Evolutionary conservation across 2,797 vertebrate genomes (phyloP).

Genomic region (Knipowitschia caucasica): DNA sequence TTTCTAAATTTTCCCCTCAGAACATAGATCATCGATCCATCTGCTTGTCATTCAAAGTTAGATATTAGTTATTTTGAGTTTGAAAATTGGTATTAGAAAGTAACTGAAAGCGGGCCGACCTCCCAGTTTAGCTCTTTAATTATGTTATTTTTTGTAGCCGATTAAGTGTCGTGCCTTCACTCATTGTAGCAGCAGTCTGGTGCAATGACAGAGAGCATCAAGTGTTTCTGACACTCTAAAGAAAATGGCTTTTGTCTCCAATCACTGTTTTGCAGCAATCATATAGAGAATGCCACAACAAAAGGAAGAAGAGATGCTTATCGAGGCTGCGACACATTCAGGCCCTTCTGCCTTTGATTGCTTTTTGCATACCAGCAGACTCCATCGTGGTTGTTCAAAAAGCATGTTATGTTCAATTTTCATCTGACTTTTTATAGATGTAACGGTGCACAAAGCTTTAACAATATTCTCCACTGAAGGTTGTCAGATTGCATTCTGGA

Average conservation of each 20-base stretch:
- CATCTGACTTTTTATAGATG: slow-evolving; percentile 16
- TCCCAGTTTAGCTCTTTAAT: not conserved
- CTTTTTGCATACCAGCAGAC: slow-evolving; percentile 25
- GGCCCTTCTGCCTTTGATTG: slow-evolving; percentile 9
- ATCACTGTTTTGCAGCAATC: slow-evolving; percentile 17
- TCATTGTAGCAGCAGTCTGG: not conserved
- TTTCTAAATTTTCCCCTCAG: no score
- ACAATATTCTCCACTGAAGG: slow-evolving; percentile 13
- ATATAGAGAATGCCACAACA: slow-evolving; percentile 28
- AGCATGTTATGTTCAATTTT: slow-evolving; percentile 30
- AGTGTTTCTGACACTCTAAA: slow-evolving; percentile 15
- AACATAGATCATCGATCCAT: no score
- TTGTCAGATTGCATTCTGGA: slow-evolving; percentile 33
- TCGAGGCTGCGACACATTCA: slow-evolving; percentile 21
- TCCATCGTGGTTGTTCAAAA: slow-evolving; percentile 23
- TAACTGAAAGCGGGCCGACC: not conserved
- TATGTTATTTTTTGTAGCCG: slow-evolving; percentile 3
- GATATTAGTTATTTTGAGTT: not conserved
- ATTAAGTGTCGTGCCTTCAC: slow-evolving; percentile 1
- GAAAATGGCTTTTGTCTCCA: slow-evolving; percentile 15
- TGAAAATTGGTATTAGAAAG: not conserved
- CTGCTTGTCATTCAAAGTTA: no score
- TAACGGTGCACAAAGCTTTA: slow-evolving; percentile 9
- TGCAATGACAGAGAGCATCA: slow-evolving; percentile 1
- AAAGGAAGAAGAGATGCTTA: slow-evolving; percentile 17